Evolutionary conservation across 2,113 vertebrate genomes (phyloP), one percentile per base, ranked within the genome.

Genomic region (Gnathonemus echidnorhynchus): DNA sequence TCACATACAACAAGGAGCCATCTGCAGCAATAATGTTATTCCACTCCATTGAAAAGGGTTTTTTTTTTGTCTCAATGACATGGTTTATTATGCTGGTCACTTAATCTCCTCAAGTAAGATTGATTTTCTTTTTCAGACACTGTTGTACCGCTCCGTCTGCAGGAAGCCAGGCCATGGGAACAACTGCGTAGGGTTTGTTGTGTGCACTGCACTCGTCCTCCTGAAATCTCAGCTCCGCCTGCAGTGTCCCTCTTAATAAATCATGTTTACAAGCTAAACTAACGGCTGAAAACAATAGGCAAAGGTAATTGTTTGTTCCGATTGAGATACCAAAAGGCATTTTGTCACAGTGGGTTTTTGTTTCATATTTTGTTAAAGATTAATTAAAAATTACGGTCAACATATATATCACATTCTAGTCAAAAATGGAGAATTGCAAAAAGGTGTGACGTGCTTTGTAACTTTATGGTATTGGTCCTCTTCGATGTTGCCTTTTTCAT

Each of bases 71-170:
- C 89, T 94, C 93, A 89, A 94, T 95, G 93, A 94, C 94, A 94
- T 91, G 93, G 93, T 94, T 56, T 95, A 94, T 95, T 94, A 95
- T 95, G 93, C 94, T 93, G 93, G 94, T 94, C 94, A 94, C 93
- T 95, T 94, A 94, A 95, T 96, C 95, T 94, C 93, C 93, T 94
- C 93, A 93, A 94, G 94, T 95, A 95, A 95, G 95, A 95, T 93
- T 94, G 93, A 96, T 95, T 95, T 93, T 93, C 93, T 94, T 91
- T 94, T 95, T 94, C 93, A 95, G 89, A 91, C 92, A 84, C 92
- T 19, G 92, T 93, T 92, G 89, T 92, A 93, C 91, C 62, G 92
- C 92, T 90, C 93, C 92, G 94, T 95, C 92, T 90, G 90, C 91
- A 93, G 87, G 92, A 21, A 56, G 88, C 89, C 88, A 88, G 94